Percentiles rank a stretch among this genome's conserved stretches.
Evolutionary conservation across 2,888 invertebrate genomes (phyloP).

Genomic region (Orthonychiurus folsomi): DNA sequence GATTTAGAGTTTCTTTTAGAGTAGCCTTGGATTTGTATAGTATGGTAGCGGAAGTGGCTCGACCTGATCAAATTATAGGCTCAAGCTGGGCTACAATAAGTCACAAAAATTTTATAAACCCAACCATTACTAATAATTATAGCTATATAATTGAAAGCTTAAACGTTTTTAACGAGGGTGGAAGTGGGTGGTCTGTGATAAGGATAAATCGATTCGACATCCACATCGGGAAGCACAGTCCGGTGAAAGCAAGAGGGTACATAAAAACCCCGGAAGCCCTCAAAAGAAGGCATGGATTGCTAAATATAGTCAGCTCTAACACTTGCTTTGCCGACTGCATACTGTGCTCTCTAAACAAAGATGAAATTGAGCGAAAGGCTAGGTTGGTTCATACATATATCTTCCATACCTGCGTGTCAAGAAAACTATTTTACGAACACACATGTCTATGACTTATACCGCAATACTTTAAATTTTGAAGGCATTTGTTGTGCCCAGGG

Average conservation of each 20-base stretch:
- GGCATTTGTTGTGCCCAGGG: no score
- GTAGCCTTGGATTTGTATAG: neutral
- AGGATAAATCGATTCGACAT: neutral
- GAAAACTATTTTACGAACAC: no score
- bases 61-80: neutral
- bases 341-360: no score
- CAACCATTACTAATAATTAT: neutral
- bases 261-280: neutral
- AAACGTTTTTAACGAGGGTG: neutral
- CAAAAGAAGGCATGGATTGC: neutral
- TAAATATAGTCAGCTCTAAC: neutral
- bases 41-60: neutral
- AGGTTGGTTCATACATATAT: no score
- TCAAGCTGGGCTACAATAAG: neutral
- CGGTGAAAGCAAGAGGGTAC: neutral
- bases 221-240: neutral
- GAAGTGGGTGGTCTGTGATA: neutral
- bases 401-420: no score
- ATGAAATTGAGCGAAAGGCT: no score
- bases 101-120: neutral
- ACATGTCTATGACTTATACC: no score
- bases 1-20: neutral
- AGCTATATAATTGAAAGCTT: neutral
- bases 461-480: no score
- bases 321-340: neutral